These are phyloP conservation scores for Puntigrus tetrazona DNA, from an alignment of 2,113 vertebrate species.

Conservation along the genomic window DNA sequence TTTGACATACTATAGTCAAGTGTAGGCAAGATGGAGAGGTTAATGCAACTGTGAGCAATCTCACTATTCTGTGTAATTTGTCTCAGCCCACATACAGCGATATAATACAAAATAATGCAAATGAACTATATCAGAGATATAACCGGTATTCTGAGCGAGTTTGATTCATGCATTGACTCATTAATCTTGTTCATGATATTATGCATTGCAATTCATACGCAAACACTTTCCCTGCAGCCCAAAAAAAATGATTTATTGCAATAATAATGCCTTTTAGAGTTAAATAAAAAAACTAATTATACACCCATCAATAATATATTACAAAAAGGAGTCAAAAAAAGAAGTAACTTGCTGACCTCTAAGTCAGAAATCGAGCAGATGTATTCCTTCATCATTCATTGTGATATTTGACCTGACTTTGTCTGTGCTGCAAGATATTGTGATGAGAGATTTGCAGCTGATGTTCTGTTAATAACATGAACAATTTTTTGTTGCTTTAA, in stretches of 20 bases:
- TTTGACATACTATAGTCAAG: not conserved
- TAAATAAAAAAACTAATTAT: not conserved
- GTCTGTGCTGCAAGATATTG: not conserved
- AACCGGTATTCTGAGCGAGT: not conserved
- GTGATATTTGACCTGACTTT: not conserved
- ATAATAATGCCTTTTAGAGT: not conserved
- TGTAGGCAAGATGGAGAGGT: not conserved
- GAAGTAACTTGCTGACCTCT: not conserved
- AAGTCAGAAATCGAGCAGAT: not conserved
- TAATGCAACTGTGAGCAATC: not conserved
- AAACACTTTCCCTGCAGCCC: not conserved
- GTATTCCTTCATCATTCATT: not conserved
- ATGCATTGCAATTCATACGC: no score
- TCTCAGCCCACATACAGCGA: not conserved
- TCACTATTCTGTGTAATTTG: not conserved
- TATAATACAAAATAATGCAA: constrained; percentile 12
- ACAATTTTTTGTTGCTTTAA: not conserved
- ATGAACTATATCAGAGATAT: not conserved
- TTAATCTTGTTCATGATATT: constrained; percentile 3
- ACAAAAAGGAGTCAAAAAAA: not conserved
- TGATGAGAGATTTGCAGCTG: not conserved
- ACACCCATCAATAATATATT: constrained; percentile 4
- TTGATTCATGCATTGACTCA: not conserved
- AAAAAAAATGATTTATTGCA: not conserved
- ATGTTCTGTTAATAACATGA: constrained; percentile 55